Evolutionary conservation across 2,888 invertebrate genomes (phyloP), one percentile per base, ranked within the genome.

Genomic region (Kuschelorhynchus macadamiae): DNA sequence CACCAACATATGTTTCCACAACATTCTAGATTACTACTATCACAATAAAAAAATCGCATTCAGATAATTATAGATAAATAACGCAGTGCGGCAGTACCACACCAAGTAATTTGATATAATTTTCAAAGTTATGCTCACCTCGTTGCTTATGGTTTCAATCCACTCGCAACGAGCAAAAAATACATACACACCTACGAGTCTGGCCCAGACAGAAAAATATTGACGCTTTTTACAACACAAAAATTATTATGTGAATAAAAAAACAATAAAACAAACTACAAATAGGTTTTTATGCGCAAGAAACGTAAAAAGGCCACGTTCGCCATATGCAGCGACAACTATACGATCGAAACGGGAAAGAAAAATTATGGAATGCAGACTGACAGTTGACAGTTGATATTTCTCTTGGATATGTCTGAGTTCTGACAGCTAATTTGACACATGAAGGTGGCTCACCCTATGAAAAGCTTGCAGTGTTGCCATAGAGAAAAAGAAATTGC

Each of bases 221-320:
- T 9, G 18, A 64, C 5, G 11, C 14, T 17, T 55, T 46, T 55
- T 50, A 9, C 16, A 36, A 20, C 25, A 50, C 55, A 49, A 33
- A 42, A 57, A 33, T 21, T 44, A 61, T 30, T 25, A 39, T 50
- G 39, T 39, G 30, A 56, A 46, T 61, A 61, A 61, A 59, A 55
- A 67, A 65, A 65, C 56, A 20, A 60, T 66, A 66, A 66, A 42
- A 39, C 21, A 46, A 36, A 12, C 47, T 33, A 44, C 1, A 56
- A 41, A 67, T 67, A 55, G 25, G 55, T 55, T 47, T 55, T 67
- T 33, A 61, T 61, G 55, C 49, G 53, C 67, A 60, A 33, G 33
- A 46, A 32, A 61, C 20, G 14, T 25, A 41, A 50, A n/a, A 41
- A 20, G 39, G 47, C 61, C 56, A 67, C 67, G 56, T 52, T 67